Evolutionary conservation across 1,140 invertebrate species (phyloP).

Genomic region (Achroia grisella): DNA sequence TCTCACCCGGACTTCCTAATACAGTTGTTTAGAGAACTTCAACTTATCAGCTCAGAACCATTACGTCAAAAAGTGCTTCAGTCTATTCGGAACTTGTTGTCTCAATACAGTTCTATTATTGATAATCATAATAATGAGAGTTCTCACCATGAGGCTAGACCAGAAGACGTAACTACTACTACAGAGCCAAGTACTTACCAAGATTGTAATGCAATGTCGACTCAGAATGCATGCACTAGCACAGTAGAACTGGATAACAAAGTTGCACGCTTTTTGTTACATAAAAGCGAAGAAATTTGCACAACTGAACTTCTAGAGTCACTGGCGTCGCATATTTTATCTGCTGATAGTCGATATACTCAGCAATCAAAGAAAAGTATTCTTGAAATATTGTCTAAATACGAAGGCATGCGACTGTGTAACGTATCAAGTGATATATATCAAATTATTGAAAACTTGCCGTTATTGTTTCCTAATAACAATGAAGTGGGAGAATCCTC

Average conservation of each 20-base stretch:
- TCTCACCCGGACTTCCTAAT: conserved; percentile 79
- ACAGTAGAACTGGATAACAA: conserved; percentile 52
- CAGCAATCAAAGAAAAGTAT: conserved; percentile 41
- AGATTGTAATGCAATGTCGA: conserved; percentile 22
- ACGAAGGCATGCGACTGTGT: conserved; percentile 54
- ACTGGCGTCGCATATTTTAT: conserved; percentile 45
- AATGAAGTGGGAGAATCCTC: conserved; percentile 35
- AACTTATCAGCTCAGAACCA: conserved; percentile 79
- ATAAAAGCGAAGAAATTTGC: conserved; percentile 58
- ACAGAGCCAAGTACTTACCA: conserved; percentile 28
- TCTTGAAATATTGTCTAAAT: conserved; percentile 52
- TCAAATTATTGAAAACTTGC: conserved; percentile 51
- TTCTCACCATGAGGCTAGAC: conserved; percentile 21
- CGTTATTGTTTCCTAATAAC: conserved; percentile 27
- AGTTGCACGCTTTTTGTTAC: conserved; percentile 59
- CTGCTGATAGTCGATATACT: conserved; percentile 27
- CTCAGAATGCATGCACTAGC: conserved; percentile 28
- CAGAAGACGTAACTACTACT: conserved; percentile 31
- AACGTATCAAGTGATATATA: conserved; percentile 49
- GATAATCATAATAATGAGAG: conserved; percentile 34
- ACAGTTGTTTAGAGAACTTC: conserved; percentile 79
- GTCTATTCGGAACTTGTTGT: conserved; percentile 73
- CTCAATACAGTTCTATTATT: conserved; percentile 46
- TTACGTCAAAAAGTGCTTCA: conserved; percentile 76
- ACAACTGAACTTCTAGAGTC: conserved; percentile 53